These are phyloP conservation scores for Hippoglossus stenolepis DNA, from an alignment of 2,113 vertebrate species.

Conservation along the genomic window DNA sequence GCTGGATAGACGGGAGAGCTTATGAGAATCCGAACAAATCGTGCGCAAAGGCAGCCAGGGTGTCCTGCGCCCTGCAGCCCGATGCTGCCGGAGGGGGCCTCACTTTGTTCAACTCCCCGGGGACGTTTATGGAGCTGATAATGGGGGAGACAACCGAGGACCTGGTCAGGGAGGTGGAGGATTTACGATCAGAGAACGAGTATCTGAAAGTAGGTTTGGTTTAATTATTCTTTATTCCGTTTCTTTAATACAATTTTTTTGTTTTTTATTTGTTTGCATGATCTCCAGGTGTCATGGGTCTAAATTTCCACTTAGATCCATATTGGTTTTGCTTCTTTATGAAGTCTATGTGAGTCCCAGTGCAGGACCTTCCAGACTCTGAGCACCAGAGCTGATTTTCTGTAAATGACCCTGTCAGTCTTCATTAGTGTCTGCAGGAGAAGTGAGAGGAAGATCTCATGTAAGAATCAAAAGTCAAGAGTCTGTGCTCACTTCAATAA, in stretches of 20 bases:
- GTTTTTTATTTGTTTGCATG: neutral
- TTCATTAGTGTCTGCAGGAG: constrained; percentile 33
- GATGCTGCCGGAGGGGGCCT: constrained; percentile 77
- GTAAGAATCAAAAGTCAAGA: constrained; percentile 13
- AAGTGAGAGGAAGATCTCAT: neutral
- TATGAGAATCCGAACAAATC: constrained; percentile 46
- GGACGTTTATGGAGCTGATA: constrained; percentile 81
- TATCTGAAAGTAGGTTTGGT: constrained; percentile 91
- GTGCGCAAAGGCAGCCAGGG: constrained; percentile 54
- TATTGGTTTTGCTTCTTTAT: neutral
- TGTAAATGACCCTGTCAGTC: constrained; percentile 37
- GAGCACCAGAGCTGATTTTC: neutral
- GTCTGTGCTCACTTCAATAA: neutral
- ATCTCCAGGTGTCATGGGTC: neutral
- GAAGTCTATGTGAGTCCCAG: neutral
- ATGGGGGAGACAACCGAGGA: constrained; percentile 86
- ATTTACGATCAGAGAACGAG: constrained; percentile 96
- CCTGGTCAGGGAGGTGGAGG: constrained; percentile 92
- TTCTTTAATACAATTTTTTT: neutral
- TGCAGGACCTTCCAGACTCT: constrained; percentile 6
- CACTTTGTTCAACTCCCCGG: constrained; percentile 34
- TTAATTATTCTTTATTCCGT: neutral
- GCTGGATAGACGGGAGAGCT: constrained; percentile 70
- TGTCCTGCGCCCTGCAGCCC: constrained; percentile 51
- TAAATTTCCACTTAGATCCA: neutral